Conservation (phyloP, 2,113 vertebrate genomes). For the Pseudois nayaur region DNA sequence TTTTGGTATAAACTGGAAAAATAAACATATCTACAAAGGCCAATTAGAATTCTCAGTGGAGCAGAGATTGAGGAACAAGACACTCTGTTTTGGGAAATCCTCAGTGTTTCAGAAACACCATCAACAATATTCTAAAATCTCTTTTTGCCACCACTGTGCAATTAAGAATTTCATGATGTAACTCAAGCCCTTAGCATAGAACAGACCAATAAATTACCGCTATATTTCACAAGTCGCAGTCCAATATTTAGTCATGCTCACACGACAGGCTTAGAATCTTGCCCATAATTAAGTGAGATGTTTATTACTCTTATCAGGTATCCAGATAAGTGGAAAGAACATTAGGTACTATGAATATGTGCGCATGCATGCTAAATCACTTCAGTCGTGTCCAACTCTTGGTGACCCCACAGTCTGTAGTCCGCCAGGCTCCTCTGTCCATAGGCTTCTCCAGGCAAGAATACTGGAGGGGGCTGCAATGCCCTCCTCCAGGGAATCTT, state of each 20-base stretch:
- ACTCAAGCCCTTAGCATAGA: not conserved
- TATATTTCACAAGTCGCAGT: not conserved
- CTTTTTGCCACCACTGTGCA: not conserved
- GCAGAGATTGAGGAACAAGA: not conserved
- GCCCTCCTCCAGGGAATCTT: not conserved
- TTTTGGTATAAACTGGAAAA: not conserved
- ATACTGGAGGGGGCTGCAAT: not conserved
- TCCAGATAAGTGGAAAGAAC: not conserved
- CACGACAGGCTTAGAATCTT: not conserved
- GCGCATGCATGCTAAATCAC: not conserved
- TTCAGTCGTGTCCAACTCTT: not conserved
- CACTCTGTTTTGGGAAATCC: not conserved
- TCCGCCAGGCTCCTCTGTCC: not conserved
- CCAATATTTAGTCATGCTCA: not conserved
- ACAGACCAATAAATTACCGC: not conserved
- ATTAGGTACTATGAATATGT: not conserved
- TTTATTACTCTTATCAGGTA: not conserved
- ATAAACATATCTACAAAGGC: not conserved
- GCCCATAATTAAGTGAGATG: not conserved
- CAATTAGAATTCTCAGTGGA: not conserved
- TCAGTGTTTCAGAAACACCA: slow-evolving; percentile 1
- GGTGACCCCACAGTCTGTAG: not conserved
- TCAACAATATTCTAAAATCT: slow-evolving; percentile 11
- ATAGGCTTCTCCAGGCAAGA: not conserved
- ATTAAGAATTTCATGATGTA: not conserved